Evolutionary conservation across 2,888 invertebrate species (phyloP), one percentile per base, ranked within the genome.

Genomic region (Tanaodytes sp.): DNA sequence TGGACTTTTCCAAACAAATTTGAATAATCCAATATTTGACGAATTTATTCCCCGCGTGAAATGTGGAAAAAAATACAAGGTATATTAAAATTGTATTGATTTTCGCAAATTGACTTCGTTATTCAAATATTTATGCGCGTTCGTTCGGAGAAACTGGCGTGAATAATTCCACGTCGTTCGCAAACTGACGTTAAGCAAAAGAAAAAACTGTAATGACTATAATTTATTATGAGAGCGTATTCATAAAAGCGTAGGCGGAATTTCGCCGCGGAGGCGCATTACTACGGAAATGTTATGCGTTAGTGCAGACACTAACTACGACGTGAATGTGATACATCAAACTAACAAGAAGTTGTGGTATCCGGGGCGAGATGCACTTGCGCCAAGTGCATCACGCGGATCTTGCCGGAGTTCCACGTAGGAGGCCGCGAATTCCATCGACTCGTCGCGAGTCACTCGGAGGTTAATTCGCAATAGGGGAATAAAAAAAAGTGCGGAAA

Each of bases 301-400:
- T 52, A 48, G 36, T 55, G 18, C 27, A 71, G 62, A 52, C 70
- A 52, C 36, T 65, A 66, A 71, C 52, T 51, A 57, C 58, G 48
- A 43, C 63, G 48, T 43, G 58, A 66, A 58, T 62, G 66, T 42
- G 59, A 67, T 67, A 63, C 59, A 67, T 71, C 71, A 71, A 66
- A 59, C 59, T 54, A 63, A 67, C 59, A 71, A 71, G 66, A 71
- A 71, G 59, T 59, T 67, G 66, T 45, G 71, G 71, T 52, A 66
- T 59, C 54, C 58, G 51, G 57, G 33, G 51, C n/a, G n/a, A n/a
- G 61, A 59, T 49, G 61, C 51, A 55, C 51, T 59, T 52, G 31
- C n/a, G n/a, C n/a, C n/a, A n/a, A n/a, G 49, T 31, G 54, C 54
- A 40, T 58, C 64, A 65, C 48, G 64, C 23, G 45, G 55, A 52